Conservation (phyloP, 2,113 vertebrate species). For the Sterrhoptilus dennistouni region DNA sequence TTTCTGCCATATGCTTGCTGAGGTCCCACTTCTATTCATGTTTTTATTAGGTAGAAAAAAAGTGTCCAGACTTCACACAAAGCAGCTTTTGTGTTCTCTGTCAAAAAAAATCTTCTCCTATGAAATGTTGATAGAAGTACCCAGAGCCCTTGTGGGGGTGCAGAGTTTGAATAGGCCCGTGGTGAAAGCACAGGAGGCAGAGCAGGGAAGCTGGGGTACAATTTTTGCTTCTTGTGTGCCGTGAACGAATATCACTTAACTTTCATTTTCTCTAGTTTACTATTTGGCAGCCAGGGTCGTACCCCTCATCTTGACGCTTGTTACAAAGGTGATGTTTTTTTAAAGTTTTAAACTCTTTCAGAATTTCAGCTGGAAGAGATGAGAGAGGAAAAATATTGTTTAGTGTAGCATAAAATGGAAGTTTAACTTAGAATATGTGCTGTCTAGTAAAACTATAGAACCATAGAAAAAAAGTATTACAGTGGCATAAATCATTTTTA, state of each 20-base stretch:
- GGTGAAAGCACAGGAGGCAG: neutral
- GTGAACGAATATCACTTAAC: neutral
- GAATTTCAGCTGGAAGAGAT: neutral
- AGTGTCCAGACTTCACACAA: constrained; percentile 70
- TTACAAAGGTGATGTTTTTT: neutral
- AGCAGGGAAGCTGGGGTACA: neutral
- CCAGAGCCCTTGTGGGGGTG: constrained; percentile 44
- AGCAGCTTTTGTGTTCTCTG: constrained; percentile 72
- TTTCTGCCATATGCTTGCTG: constrained; percentile 68
- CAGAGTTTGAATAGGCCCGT: constrained; percentile 23
- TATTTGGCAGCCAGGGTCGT: neutral
- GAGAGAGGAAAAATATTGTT: neutral
- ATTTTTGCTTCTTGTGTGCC: neutral
- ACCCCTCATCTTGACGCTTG: neutral
- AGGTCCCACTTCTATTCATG: constrained; percentile 66
- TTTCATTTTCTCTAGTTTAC: neutral
- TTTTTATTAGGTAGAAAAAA: constrained; percentile 70
- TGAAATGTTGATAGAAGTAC: constrained; percentile 63
- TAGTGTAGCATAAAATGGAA: constrained; percentile 16
- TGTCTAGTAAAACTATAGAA: constrained; percentile 45
- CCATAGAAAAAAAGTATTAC: constrained; percentile 63
- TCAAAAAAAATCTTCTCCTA: constrained; percentile 73
- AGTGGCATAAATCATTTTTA: constrained; percentile 59
- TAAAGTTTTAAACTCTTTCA: neutral
- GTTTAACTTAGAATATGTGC: neutral